Base-by-base conservation (phyloP, 2,888 invertebrate genomes). In the Eremobia ochroleuca region DNA sequence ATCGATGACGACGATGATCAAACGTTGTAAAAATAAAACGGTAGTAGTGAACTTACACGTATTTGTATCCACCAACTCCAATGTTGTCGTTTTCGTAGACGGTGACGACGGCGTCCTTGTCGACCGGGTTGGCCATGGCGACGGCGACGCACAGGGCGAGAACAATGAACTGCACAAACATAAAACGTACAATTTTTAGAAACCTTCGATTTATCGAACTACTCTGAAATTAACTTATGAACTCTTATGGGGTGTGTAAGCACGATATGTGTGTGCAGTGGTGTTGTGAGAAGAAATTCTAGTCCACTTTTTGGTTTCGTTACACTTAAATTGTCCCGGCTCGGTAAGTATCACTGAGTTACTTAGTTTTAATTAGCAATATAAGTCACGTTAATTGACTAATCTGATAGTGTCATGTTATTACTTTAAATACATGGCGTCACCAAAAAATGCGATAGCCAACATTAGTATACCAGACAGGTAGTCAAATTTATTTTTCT, bases 71-170 rank as follows among this genome's bases (percentile, higher is more conserved):
- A 0, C 89, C 94, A n/a, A 93, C 89, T 13, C 95, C 96, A 76
- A 95, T 94, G 92, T 96, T 96, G 81, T 96, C 88, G 13, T 18
- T 74, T 0, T 89, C 84, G 25, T 86, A 84, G 0, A 34, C 31
- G 43, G 90, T 0, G 85, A 93, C 94, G 0, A 89, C 83, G 64
- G 91, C 92, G 69, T 88, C 75, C 66, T 21, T 15, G 37, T 64
- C 59, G 18, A 82, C 76, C 18, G 94, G 92, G 58, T 89, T 87
- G 71, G 95, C 93, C 72, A 89, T 88, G 75, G 94, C 95, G 69
- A 86, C 93, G 71, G 94, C 94, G 85, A 92, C 92, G 87, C 92
- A 81, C 43, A 95, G 91, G 52, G 94, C 93, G 90, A 96, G 76
- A 21, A 92, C 93, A 83, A 96, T 89, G 91, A 94, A 91, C 96